Evolutionary conservation across 1,140 invertebrate species (phyloP), one percentile per base, ranked within the genome.

Genomic region (Ceratina australensis): DNA sequence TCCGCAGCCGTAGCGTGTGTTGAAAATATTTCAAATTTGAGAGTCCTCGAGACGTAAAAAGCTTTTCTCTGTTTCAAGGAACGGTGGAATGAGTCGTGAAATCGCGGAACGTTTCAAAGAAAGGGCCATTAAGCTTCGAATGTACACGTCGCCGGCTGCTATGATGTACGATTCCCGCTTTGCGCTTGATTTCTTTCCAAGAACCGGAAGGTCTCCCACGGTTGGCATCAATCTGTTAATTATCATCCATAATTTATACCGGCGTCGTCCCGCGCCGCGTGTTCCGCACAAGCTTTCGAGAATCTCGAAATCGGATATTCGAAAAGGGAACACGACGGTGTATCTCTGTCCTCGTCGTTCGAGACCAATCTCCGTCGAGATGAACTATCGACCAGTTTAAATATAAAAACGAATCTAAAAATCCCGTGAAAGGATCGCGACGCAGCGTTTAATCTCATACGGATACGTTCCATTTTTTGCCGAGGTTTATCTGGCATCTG

Each of bases 21-120:
- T 26, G 16, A 12, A 15, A 50, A 26, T 66, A 24, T 66, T 26
- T 66, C 16, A 66, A n/a, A 16, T 49, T 50, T 26, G 33, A 66
- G 64, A 50, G 47, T 50, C 26, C 22, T 66, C 47, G 15, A 66
- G 22, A 50, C 24, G 47, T 50, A 50, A 52, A 66, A 66, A 66
- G 64, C 47, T 50, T 66, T 66, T 12, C 22, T 26, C 64, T 66
- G 64, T 66, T 66, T 50, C 64, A 18, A 66, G 47, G 22, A n/a
- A 66, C 12, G 16, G 47, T 7, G 64, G 22, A 0, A 16, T 26
- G 47, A 26, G 47, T 26, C 13, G 63, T 65, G 63, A 16, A 65
- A 49, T 65, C 15, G 42, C 63, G 42, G 16, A 65, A 65, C 42
- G 63, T 47, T 65, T 65, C 63, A 50, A 66, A 66, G 47, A 66